phyloP scores from a whole-genome alignment of 1,140 invertebrate genomes.

The Drosophila ercepeae region DNA sequence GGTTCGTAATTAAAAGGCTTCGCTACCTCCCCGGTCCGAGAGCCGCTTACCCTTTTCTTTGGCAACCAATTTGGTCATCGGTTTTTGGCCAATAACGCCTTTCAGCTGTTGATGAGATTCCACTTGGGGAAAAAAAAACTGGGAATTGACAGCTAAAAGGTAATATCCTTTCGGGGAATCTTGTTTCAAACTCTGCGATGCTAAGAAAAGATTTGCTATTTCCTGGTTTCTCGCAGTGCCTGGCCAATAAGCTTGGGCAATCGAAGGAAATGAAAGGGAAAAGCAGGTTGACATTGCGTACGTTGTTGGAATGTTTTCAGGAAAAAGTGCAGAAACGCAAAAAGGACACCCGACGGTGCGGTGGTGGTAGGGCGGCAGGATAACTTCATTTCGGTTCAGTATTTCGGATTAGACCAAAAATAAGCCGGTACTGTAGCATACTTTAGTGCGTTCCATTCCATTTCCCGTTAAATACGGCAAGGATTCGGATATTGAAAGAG shows the following conservation, averaged over 20 bases:
- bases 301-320: neutral
- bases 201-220: no score
- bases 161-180: no score
- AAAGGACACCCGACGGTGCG: slow-evolving; percentile 6
- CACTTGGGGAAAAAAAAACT: no score
- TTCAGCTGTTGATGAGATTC: no score
- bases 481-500: neutral
- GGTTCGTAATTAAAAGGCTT: slow-evolving; percentile 39
- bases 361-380: neutral
- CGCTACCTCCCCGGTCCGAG: no score
- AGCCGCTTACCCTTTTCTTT: no score
- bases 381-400: neutral
- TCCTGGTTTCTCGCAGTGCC: neutral
- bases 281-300: neutral
- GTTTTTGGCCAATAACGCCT: neutral
- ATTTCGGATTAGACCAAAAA: slow-evolving; percentile 21
- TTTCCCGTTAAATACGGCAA: slow-evolving; percentile 35
- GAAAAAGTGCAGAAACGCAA: neutral
- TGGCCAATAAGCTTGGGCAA: neutral
- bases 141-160: no score
- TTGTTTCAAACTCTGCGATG: no score
- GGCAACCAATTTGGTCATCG: neutral
- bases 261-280: neutral
- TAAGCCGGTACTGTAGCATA: slow-evolving; percentile 35
- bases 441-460: slow-evolving; percentile 43